Evolutionary conservation across 2,888 invertebrate genomes (phyloP).

Genomic region (Fragum fragum): DNA sequence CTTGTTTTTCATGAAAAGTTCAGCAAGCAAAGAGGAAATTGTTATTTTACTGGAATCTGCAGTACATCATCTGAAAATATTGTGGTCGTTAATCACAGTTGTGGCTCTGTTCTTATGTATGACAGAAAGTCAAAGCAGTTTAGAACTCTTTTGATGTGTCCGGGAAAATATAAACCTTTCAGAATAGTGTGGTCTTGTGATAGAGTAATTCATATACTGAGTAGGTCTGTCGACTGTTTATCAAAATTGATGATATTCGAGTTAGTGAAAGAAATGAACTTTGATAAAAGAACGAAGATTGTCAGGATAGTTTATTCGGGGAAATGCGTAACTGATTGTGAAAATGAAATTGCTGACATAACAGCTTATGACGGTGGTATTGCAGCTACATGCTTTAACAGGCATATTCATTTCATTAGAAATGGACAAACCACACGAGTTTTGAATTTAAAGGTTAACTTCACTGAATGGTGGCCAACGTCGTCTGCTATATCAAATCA

Average conservation of each 20-base stretch:
- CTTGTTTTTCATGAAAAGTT: constrained; percentile 9
- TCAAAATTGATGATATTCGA: too few species aligned
- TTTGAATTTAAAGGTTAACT: not conserved
- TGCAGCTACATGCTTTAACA: constrained; percentile 3
- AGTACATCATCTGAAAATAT: not conserved
- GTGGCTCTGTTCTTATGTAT: not conserved
- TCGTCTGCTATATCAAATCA: not conserved
- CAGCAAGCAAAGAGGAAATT: not conserved
- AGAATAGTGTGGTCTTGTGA: constrained; percentile 6
- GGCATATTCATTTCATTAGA: not conserved
- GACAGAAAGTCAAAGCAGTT: not conserved
- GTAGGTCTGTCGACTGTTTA: too few species aligned
- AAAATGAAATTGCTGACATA: too few species aligned
- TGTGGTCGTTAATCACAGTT: not conserved
- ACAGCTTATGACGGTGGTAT: too few species aligned
- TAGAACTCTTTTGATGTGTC: not conserved
- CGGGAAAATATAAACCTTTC: not conserved
- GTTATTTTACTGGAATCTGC: not conserved
- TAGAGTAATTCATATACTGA: too few species aligned
- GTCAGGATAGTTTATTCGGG: too few species aligned
- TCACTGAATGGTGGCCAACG: constrained; percentile 9
- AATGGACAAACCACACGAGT: not conserved
- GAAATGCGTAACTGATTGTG: too few species aligned
- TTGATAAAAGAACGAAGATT: too few species aligned
- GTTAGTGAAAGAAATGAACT: too few species aligned